Evolutionary conservation across 2,888 invertebrate species (phyloP).

Genomic region (Invenusta paracnida): DNA sequence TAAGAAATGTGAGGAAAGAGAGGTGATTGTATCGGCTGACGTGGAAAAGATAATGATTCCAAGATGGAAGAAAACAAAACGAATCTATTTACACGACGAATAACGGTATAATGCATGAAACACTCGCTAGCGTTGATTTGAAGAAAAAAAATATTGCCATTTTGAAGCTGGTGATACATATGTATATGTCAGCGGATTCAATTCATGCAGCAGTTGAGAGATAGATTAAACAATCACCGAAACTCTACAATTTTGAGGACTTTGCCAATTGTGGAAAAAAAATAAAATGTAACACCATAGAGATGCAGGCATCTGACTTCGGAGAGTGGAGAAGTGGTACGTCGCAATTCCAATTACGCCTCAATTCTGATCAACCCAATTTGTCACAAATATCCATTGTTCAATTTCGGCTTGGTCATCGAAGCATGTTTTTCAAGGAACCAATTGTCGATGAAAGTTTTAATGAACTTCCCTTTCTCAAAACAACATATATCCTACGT

Average conservation of each 20-base stretch:
- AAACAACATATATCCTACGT: background rate
- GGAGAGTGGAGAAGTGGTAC: constrained; percentile 33
- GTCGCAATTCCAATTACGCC: constrained; percentile 36
- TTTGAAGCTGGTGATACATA: constrained; percentile 12
- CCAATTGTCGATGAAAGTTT: constrained; percentile 6
- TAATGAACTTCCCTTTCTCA: constrained; percentile 8
- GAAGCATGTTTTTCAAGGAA: constrained; percentile 24
- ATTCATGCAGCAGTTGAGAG: constrained; percentile 43
- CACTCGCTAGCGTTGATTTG: constrained; percentile 33
- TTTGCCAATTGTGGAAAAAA: constrained; percentile 37
- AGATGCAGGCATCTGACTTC: constrained; percentile 34
- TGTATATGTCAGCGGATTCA: constrained; percentile 39
- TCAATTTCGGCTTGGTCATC: background rate
- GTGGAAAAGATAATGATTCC: background rate
- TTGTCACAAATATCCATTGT: constrained; percentile 33
- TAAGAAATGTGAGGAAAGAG: background rate
- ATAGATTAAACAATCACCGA: constrained; percentile 34
- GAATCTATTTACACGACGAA: background rate
- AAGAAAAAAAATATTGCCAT: constrained; percentile 38
- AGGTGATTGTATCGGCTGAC: background rate
- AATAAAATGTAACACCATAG: constrained; percentile 39
- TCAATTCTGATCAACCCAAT: background rate
- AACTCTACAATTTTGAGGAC: background rate
- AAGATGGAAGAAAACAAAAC: background rate
- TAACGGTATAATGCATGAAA: constrained; percentile 27